Evolutionary conservation across 1,140 invertebrate genomes (phyloP).

Genomic region (Pseudomyrmex cubaensis): DNA sequence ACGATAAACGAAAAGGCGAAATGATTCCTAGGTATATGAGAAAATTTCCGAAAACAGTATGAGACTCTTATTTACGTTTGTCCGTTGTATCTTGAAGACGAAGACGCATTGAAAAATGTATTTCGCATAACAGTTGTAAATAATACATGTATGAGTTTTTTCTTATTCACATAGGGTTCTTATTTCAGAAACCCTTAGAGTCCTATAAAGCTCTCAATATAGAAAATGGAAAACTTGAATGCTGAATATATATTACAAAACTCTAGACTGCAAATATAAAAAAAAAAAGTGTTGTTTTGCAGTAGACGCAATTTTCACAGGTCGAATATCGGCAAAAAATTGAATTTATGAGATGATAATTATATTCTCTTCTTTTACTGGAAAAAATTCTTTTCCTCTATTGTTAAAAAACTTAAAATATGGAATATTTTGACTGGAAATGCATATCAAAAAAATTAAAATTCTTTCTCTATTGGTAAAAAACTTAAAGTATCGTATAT

Average conservation of each 20-base stretch:
- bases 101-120: constrained; percentile 2
- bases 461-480: neutral
- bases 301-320: neutral
- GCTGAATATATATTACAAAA: constrained; percentile 19
- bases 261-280: too few relatives aligned
- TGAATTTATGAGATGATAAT: neutral
- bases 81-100: neutral
- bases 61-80: neutral
- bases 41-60: neutral
- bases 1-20: constrained; percentile 16
- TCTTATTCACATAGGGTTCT: neutral
- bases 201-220: constrained; percentile 11
- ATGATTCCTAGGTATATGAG: constrained; percentile 6
- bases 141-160: neutral
- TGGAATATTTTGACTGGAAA: neutral
- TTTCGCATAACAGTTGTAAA: constrained; percentile 19
- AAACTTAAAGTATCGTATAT: neutral
- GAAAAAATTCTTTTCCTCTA: neutral
- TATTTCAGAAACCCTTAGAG: constrained; percentile 9
- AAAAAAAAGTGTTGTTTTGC: neutral
- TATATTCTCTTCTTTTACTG: neutral
- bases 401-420: neutral
- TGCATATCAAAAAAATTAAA: neutral
- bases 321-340: neutral
- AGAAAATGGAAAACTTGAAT: constrained; percentile 17